These are phyloP conservation scores for Dromas ardeola DNA, from an alignment of 2,113 vertebrate species.

Conservation along the genomic window DNA sequence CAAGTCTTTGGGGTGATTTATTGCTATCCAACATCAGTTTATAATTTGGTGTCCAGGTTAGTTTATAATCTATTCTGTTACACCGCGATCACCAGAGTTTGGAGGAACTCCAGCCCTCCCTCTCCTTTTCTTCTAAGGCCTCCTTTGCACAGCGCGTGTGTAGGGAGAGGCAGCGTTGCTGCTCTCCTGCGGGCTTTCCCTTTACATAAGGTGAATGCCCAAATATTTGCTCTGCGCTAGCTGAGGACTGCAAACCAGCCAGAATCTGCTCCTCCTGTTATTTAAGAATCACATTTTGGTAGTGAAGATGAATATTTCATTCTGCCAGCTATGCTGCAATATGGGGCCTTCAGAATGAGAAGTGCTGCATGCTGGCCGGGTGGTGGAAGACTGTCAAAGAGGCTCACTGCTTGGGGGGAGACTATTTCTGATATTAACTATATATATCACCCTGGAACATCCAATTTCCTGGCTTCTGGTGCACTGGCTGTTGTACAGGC, in stretches of 20 bases:
- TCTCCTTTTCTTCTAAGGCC: neutral
- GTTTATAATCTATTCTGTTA: neutral
- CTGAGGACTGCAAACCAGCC: neutral
- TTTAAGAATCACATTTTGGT: neutral
- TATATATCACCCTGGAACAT: neutral
- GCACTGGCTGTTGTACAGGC: neutral
- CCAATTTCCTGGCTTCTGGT: neutral
- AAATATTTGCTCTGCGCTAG: neutral
- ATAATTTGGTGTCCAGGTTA: neutral
- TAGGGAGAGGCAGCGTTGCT: neutral
- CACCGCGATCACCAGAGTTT: neutral
- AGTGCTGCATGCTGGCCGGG: fast-evolving
- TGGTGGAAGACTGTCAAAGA: neutral
- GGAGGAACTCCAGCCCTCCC: neutral
- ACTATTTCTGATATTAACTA: neutral
- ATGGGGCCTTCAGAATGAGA: neutral
- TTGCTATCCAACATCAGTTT: neutral
- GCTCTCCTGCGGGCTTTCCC: neutral
- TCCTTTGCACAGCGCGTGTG: neutral
- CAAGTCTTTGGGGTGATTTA: neutral
- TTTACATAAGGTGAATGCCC: neutral
- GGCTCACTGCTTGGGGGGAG: neutral
- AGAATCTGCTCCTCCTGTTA: neutral
- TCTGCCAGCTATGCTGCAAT: neutral
- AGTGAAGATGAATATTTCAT: neutral